Evolutionary conservation across 2,888 invertebrate species (phyloP), one percentile per base, ranked within the genome.

Genomic region (Agonopterix subpropinquella): DNA sequence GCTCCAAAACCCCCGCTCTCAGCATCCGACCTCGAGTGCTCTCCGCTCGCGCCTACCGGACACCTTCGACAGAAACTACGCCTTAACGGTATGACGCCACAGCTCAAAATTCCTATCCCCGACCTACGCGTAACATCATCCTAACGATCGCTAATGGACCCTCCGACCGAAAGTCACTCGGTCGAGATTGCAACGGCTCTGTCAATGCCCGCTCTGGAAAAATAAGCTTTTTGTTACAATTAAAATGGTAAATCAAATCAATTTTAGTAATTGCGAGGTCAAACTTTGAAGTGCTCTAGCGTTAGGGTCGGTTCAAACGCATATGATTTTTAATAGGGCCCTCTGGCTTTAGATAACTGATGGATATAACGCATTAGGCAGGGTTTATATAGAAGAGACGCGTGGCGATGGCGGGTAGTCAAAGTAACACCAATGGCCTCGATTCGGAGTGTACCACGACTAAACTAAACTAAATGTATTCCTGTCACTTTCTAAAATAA

Each of bases 171-270:
- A 86, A 83, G 85, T 83, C 84, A 81, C 82, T 84, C 78, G 87
- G 86, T 87, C 79, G 83, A 85, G 82, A 84, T 87, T 85, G 79
- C 82, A 81, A 79, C 73, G 78, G 65, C 69, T 65, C 72, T 67
- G 65, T 61, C 70, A 63, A 64, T 70, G 73, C 65, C 76, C 80
- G 68, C 70, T 67, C 72, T 74, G 70, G 77, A 80, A 85, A 87
- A 87, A 85, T 83, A 86, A 82, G 84, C 84, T 87, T 88, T 87
- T 86, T 86, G 84, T 86, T 84, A 87, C 86, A 87, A 86, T 87
- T 87, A 85, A 87, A 87, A 87, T 86, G 85, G 83, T 86, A 87
- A 86, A 87, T 88, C 87, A 86, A 87, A 88, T 86, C 85, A 88
- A 85, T 87, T 88, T 85, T 83, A 82, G 84, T 86, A 86, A 87